Base-by-base conservation (phyloP, 2,797 vertebrate species). In the Crax fasciolata region DNA sequence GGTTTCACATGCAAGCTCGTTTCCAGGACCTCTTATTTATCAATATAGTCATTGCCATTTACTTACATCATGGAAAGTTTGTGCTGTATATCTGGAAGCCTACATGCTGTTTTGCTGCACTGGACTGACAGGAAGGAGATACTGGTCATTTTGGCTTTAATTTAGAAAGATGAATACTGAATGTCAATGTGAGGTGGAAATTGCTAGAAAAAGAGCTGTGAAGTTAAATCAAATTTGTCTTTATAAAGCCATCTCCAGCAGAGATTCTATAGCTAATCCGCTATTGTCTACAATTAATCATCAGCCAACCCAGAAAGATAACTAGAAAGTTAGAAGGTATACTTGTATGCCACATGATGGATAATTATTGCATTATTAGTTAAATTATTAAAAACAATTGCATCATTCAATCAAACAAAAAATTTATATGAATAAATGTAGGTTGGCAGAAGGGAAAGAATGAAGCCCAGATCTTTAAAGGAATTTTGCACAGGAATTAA, bases 221-320 rank as follows among this genome's bases (percentile, higher is more conserved):
- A 94, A 87, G 15, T 68, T 48, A 77, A 93, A 83, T 38, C 32
- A 89, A 71, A 48, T 91, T 89, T 93, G 43, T 83, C 54, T 44
- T 87, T 72, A 63, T 46, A 61, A 90, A 87, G n/a, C 35, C 0
- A 65, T 61, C 87, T 83, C 19, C 82, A 87, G 25, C 39, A 77
- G 61, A 61, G 32, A 30, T 35, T 77, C 87, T 46, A 54, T 25
- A 83, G 27, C 17, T 87, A 80, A 63, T 57, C 38, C 23, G 25
- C 11, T 65, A 27, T 32, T 63, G 10, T 30, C 28, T 68, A 89
- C 41, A 78, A 43, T 46, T 90, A 89, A 68, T 74, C 32, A 14
- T 14, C 84, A 81, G 61, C 32, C 18, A 30, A 28, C 41, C 27
- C 59, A 82, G 68, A 41, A 91, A 10, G 44, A 49, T 52, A 76